phyloP scores from a whole-genome alignment of 2,113 vertebrate species.

The Zapornia atra region DNA sequence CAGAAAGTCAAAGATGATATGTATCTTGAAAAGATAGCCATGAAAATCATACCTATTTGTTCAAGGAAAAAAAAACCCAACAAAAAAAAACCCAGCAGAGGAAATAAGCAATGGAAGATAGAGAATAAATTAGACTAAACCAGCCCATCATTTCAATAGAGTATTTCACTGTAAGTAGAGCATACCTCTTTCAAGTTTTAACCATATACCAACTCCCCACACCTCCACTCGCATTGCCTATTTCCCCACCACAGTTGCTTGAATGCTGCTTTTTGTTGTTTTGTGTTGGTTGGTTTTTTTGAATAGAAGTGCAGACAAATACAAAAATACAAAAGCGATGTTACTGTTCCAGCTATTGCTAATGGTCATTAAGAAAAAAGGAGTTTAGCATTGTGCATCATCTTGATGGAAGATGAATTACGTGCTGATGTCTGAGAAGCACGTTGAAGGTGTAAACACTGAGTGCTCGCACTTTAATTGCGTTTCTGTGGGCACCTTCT shows the following conservation, averaged over 20 bases:
- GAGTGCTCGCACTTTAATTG: rapidly evolving
- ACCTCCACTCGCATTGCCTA: not conserved
- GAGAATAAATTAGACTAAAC: not conserved
- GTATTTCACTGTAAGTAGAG: not conserved
- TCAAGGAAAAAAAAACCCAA: not conserved
- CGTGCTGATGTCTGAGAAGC: not conserved
- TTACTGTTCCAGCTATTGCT: not conserved
- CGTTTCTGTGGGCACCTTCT: not conserved
- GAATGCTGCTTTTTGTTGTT: not conserved
- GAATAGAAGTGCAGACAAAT: not conserved
- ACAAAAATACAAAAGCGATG: not conserved
- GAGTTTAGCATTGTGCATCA: not conserved
- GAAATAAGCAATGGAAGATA: not conserved
- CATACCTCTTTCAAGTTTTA: not conserved
- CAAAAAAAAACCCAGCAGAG: not conserved
- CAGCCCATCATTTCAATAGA: not conserved
- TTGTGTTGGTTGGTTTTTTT: not conserved
- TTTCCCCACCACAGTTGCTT: not conserved
- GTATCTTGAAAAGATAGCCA: not conserved
- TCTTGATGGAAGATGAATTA: not conserved
- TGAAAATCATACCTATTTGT: constrained; percentile 10
- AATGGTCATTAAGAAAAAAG: not conserved
- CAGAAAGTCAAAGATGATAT: not conserved
- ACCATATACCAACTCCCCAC: rapidly evolving
- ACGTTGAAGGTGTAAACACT: not conserved